A percentile compares a stretch with the other conserved stretches of the same genome.
Conservation (phyloP, 2,797 vertebrate genomes). For the Scarus forsteni region DNA sequence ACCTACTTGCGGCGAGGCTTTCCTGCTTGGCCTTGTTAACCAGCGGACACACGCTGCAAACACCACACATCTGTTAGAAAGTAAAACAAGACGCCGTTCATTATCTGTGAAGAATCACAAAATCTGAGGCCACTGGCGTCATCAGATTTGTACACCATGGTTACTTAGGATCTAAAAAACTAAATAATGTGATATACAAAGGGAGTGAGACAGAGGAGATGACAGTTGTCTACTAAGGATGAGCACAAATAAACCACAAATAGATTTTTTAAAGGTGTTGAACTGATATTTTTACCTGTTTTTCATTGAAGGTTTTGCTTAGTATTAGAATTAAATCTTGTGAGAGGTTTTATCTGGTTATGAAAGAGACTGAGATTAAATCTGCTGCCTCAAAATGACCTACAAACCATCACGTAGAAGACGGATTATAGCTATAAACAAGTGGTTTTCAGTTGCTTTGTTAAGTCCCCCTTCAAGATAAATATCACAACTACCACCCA, state of each 20-base stretch:
- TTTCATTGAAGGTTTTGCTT: background rate
- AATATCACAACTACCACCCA: no score
- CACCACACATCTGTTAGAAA: background rate
- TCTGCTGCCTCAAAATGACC: background rate
- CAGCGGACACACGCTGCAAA: background rate
- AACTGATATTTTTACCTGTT: background rate
- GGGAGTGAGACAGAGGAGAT: no score
- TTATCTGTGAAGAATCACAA: background rate
- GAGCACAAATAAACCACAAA: background rate
- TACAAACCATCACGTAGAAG: background rate
- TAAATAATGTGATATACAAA: background rate
- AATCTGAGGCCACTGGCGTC: background rate
- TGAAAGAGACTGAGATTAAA: background rate
- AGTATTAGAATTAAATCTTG: background rate
- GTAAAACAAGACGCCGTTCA: background rate
- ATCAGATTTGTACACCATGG: background rate
- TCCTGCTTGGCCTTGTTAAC: slow-evolving; percentile 5
- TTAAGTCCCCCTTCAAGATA: no score
- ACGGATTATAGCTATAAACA: no score
- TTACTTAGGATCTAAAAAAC: no score
- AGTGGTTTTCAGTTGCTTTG: no score
- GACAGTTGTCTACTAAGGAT: background rate
- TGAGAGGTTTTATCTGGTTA: background rate
- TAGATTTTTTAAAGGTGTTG: no score
- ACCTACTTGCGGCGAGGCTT: slow-evolving; percentile 60